Base-by-base conservation (phyloP, 2,888 invertebrate genomes). In the Meliscaeva auricollis region DNA sequence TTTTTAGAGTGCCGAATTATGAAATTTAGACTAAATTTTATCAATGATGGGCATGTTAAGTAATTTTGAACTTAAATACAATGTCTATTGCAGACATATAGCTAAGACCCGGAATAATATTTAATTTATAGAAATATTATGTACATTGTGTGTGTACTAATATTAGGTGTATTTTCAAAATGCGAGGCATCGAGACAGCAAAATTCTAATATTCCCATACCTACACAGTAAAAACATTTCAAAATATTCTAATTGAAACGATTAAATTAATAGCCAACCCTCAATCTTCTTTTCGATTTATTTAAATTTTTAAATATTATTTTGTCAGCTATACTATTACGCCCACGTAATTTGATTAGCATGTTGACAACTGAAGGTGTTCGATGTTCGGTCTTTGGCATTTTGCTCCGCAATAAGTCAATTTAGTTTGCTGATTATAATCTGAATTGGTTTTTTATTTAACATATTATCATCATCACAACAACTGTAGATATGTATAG, bases 271-370 rank as follows among this genome's bases (percentile, higher is more conserved):
- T 3, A 52, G 15, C 26, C 7, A 52, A n/a, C 26, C 52, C 30
- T 54, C 2, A 54, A 54, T 32, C 54, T 30, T 62, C 11, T 48
- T 20, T 11, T 64, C n/a, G 38, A n/a, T 15, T 15, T 26, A 41
- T 44, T 58, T 58, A 44, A 2, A 60, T 60, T 26, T 60, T 22
- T 9, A 20, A 60, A 11, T 54, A 2, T 44, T 30, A 17, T 79
- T 87, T 87, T 58, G 90, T 90, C 90, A 90, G 89, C 88, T 32
- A 91, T 88, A 69, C 90, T 90, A 87, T 90, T 91, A 20, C 89
- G 88, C 20, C 91, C 50, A 90, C 3, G 88, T 88, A 82, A 89
- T 73, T 82, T 88, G 89, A 44, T 88, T 87, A 11, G 83, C 83
- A 32, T 79, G 87, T 7, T 87, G 75, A 46, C 62, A 64, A 46